A percentile compares a stretch with the other conserved stretches of the same genome.
Evolutionary conservation across 2,797 vertebrate genomes (phyloP).

Genomic region (Anabas testudineus): DNA sequence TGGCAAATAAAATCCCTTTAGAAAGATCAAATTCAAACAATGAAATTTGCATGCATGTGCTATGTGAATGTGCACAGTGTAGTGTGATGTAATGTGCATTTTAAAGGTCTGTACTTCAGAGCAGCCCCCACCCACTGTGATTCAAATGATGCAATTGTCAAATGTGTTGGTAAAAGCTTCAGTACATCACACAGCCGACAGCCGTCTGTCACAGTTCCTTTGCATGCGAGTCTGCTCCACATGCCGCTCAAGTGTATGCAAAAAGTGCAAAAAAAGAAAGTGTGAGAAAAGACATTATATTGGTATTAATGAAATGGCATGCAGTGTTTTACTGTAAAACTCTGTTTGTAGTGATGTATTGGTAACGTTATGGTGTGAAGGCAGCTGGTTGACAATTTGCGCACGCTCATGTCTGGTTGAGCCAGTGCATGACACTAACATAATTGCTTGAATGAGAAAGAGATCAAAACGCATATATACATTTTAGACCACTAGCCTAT

Average conservation of each 20-base stretch:
- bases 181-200: slow-evolving; percentile 61
- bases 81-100: slow-evolving; percentile 60
- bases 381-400: slow-evolving; percentile 60
- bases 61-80: slow-evolving; percentile 20
- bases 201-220: slow-evolving; percentile 48
- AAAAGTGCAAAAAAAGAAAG: not conserved
- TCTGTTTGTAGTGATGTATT: slow-evolving; percentile 17
- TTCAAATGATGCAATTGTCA: slow-evolving; percentile 74
- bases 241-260: slow-evolving; percentile 41
- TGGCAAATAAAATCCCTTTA: slow-evolving; percentile 24
- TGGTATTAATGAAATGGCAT: slow-evolving; percentile 37
- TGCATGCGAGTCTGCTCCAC: slow-evolving; percentile 50
- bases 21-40: slow-evolving; percentile 45
- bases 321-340: slow-evolving; percentile 39
- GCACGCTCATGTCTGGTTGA: slow-evolving; percentile 58
- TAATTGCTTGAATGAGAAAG: slow-evolving; percentile 64
- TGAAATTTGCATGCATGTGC: slow-evolving; percentile 22
- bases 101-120: slow-evolving; percentile 68
- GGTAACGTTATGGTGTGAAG: slow-evolving; percentile 25
- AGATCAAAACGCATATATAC: slow-evolving; percentile 69
- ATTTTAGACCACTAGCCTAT: slow-evolving; percentile 48
- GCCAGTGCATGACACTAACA: slow-evolving; percentile 63
- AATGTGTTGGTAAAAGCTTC: slow-evolving; percentile 58
- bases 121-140: slow-evolving; percentile 51
- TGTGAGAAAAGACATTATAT: slow-evolving; percentile 35